Evolutionary conservation across 2,113 vertebrate species (phyloP).

Genomic region (Triplophysa rosa): DNA sequence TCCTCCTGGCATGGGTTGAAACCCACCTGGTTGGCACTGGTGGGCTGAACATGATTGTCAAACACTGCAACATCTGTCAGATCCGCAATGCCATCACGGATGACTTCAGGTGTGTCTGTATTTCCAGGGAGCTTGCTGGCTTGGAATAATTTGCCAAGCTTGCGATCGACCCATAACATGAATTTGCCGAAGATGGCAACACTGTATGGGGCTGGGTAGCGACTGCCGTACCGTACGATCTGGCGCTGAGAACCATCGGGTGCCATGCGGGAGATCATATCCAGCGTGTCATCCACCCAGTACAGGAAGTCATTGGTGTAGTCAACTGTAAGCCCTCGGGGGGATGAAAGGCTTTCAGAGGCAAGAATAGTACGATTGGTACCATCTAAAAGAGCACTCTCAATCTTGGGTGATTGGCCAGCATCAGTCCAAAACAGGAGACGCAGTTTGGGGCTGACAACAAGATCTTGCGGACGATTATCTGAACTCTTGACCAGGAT

Average conservation of each 20-base stretch:
- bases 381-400: conserved; percentile 87
- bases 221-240: conserved; percentile 85
- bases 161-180: conserved; percentile 93
- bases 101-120: conserved; percentile 77
- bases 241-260: conserved; percentile 77
- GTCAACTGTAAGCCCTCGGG: conserved; percentile 86
- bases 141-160: conserved; percentile 87
- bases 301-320: conserved; percentile 82
- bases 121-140: conserved; percentile 85
- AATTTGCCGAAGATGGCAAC: conserved; percentile 83
- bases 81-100: conserved; percentile 82
- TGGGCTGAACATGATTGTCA: conserved; percentile 77
- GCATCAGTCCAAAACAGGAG: conserved; percentile 91
- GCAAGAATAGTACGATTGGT: conserved; percentile 88
- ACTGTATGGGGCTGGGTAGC: conserved; percentile 85
- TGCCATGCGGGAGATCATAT: conserved; percentile 86
- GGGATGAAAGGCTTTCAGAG: conserved; percentile 84
- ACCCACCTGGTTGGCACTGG: conserved; percentile 76
- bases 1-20: conserved; percentile 84
- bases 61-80: conserved; percentile 84
- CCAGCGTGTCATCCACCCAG: conserved; percentile 91
- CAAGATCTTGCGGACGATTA: conserved; percentile 84
- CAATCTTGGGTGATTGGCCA: conserved; percentile 90
- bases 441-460: conserved; percentile 86
- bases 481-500: conserved; percentile 83